A percentile compares a stretch with the other conserved stretches of the same genome.
Evolutionary conservation across 2,113 vertebrate species (phyloP).

Genomic region (Melanostigma gelatinosum): DNA sequence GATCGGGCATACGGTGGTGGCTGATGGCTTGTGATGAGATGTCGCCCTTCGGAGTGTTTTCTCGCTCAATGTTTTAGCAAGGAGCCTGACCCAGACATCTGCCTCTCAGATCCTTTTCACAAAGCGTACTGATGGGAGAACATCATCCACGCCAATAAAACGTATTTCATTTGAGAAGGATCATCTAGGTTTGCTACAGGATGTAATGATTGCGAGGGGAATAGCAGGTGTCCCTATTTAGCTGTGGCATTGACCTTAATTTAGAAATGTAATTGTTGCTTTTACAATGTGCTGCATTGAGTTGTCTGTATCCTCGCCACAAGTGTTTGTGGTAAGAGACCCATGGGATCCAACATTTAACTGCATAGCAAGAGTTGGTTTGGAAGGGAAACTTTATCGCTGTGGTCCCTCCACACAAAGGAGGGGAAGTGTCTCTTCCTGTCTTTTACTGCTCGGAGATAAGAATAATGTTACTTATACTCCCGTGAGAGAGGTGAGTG

Average conservation of each 20-base stretch:
- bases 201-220: background rate
- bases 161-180: conserved; percentile 4
- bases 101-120: conserved; percentile 39
- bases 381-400: conserved; percentile 36
- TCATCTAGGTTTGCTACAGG: background rate
- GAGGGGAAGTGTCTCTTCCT: conserved; percentile 76
- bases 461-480: conserved; percentile 33
- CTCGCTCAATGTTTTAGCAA: conserved; percentile 63
- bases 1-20: conserved; percentile 59
- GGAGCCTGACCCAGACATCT: conserved; percentile 57
- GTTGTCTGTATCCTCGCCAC: conserved; percentile 14
- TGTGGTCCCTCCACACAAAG: conserved; percentile 71
- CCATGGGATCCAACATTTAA: conserved; percentile 19
- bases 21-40: conserved; percentile 60
- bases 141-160: background rate
- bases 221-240: conserved; percentile 15
- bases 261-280: conserved; percentile 31
- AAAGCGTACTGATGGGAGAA: background rate
- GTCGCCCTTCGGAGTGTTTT: conserved; percentile 51
- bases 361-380: conserved; percentile 1
- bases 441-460: conserved; percentile 44
- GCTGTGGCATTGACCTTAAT: conserved; percentile 22
- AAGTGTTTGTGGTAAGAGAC: conserved; percentile 7
- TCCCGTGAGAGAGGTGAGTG: conserved; percentile 1
- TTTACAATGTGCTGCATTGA: conserved; percentile 7